Evolutionary conservation across 37 sponge, comb jelly and placozoan species (phyloP).

Genomic region (Agelas oroides): DNA sequence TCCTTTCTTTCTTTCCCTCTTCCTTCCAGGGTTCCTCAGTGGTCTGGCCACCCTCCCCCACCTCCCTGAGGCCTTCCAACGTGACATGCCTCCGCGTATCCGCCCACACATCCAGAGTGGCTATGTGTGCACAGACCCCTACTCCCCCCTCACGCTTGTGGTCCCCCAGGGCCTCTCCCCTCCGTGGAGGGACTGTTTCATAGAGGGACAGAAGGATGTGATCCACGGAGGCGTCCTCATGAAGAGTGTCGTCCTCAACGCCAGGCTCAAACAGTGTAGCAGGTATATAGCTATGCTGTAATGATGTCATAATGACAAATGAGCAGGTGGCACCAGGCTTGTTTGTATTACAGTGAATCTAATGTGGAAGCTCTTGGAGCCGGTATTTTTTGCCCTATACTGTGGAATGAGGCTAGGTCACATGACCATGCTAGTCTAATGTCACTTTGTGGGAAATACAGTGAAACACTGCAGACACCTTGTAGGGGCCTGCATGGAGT

Average conservation of each 20-base stretch:
- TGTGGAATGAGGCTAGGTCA: too few species aligned
- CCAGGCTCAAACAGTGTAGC: conserved; percentile 74
- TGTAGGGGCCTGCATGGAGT: too few species aligned
- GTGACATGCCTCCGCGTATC: conserved; percentile 34
- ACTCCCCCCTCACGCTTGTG: conserved; percentile 74
- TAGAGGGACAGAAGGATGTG: conserved; percentile 64
- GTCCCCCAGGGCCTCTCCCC: conserved; percentile 64
- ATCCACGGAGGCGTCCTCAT: conserved; percentile 57
- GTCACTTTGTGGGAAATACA: too few species aligned
- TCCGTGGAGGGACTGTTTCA: conserved; percentile 76
- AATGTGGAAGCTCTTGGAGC: too few species aligned
- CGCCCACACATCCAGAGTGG: conserved; percentile 55
- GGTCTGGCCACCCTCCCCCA: conserved; percentile 26
- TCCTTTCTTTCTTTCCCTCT: not conserved
- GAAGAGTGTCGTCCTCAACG: conserved; percentile 48
- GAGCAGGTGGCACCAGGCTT: too few species aligned
- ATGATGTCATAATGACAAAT: too few species aligned
- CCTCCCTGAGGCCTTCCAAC: conserved; percentile 55
- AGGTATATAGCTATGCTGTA: conserved; percentile 43
- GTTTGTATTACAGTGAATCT: too few species aligned
- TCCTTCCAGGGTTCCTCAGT: conserved; percentile 64
- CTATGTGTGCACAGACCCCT: conserved; percentile 57
- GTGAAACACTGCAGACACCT: too few species aligned
- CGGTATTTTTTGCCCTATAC: too few species aligned
- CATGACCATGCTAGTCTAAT: too few species aligned